A percentile compares a stretch with the other conserved stretches of the same genome.
Conservation (phyloP, 2,888 invertebrate species). For the Petrophora chlorosata region DNA sequence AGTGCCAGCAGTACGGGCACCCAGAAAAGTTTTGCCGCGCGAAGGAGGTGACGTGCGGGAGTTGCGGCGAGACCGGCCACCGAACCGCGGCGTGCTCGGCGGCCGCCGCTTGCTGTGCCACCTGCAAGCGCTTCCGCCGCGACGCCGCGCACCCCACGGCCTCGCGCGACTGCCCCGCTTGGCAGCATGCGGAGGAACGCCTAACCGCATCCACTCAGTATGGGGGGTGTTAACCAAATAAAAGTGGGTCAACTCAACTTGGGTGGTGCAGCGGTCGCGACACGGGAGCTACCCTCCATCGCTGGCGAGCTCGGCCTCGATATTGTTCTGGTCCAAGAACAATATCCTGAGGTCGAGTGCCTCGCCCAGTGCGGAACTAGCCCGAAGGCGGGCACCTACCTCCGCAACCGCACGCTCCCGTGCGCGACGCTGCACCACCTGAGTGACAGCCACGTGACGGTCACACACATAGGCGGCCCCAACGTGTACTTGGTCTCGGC, state of each 20-base stretch:
- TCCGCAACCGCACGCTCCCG: conserved; percentile 6
- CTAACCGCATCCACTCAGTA: not conserved
- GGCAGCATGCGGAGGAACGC: not conserved
- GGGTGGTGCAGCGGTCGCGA: not conserved
- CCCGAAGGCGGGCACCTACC: conserved; percentile 30
- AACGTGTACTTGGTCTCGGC: conserved; percentile 13
- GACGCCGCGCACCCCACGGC: not conserved
- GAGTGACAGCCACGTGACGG: conserved; percentile 16
- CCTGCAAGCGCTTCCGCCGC: conserved; percentile 31
- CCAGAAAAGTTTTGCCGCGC: not conserved
- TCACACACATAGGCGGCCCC: not conserved
- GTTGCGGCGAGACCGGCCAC: conserved; percentile 37
- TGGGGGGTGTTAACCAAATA: not conserved
- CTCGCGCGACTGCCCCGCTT: not conserved
- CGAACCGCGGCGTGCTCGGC: conserved; percentile 15
- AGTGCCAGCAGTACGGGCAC: conserved; percentile 2
- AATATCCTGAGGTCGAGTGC: not conserved
- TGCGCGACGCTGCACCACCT: conserved; percentile 30
- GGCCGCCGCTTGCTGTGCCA: conserved; percentile 23
- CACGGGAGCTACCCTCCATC: not conserved
- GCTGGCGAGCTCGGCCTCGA: conserved; percentile 26
- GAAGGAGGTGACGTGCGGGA: conserved; percentile 24
- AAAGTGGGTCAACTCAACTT: not conserved
- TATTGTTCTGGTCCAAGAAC: conserved; percentile 39
- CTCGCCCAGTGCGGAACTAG: conserved; percentile 3